These are phyloP conservation scores for Sebastes hubbsi DNA, from an alignment of 2,797 vertebrate species.

Conservation along the genomic window DNA sequence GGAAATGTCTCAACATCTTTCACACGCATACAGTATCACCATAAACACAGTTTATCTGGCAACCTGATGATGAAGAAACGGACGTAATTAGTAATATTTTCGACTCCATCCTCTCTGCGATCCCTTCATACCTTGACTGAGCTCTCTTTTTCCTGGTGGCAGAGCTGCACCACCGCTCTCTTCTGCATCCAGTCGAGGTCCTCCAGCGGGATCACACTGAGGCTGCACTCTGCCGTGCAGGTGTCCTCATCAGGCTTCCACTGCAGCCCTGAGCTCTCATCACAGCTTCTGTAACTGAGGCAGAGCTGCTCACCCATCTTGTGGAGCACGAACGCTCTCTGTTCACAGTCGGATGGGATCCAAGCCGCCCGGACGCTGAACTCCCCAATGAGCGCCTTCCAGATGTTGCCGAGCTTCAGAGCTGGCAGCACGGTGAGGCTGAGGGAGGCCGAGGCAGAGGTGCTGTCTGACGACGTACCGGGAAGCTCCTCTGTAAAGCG, in stretches of 20 bases:
- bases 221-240: constrained; percentile 80
- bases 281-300: constrained; percentile 78
- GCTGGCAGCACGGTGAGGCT: constrained; percentile 78
- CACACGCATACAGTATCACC: neutral
- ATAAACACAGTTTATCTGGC: neutral
- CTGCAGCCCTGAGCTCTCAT: constrained; percentile 51
- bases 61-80: neutral
- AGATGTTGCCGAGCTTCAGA: constrained; percentile 67
- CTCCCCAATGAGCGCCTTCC: constrained; percentile 91
- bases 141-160: constrained; percentile 80
- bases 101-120: neutral
- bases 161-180: constrained; percentile 90
- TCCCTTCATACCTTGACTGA: constrained; percentile 85
- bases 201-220: constrained; percentile 84
- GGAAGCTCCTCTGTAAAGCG: constrained; percentile 66
- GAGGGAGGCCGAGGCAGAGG: constrained; percentile 65
- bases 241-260: constrained; percentile 60
- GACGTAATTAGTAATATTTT: neutral
- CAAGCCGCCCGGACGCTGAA: constrained; percentile 81
- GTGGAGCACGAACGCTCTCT: constrained; percentile 82
- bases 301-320: constrained; percentile 80
- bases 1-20: neutral
- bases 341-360: constrained; percentile 66
- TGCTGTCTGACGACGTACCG: constrained; percentile 56
- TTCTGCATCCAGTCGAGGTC: constrained; percentile 95